phyloP scores from a whole-genome alignment of 1,140 invertebrate genomes.

The Fopius arisanus region DNA sequence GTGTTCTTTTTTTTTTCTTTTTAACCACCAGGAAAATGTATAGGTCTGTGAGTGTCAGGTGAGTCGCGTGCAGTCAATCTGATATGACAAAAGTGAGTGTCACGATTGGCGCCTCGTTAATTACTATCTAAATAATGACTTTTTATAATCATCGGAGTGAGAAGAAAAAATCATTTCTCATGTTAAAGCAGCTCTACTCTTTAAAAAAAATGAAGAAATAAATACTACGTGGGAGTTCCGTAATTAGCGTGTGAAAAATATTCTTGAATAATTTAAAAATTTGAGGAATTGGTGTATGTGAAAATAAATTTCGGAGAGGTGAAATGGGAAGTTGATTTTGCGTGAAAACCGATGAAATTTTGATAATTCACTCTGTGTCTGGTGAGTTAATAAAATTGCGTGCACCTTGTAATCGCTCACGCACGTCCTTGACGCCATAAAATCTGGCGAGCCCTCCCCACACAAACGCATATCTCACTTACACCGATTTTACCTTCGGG shows the following conservation, averaged over 20 bases:
- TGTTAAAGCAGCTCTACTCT: too few relatives aligned
- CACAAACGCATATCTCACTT: constrained; percentile 8
- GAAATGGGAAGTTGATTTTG: too few relatives aligned
- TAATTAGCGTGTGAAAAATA: too few relatives aligned
- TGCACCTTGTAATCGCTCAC: neutral
- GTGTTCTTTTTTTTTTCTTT: neutral
- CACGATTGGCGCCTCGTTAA: neutral
- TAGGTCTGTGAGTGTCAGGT: neutral
- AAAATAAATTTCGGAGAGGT: too few relatives aligned
- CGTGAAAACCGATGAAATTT: neutral
- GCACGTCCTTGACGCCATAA: neutral
- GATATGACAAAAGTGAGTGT: neutral
- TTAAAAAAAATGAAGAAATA: too few relatives aligned
- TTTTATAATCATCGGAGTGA: neutral
- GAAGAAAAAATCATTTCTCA: too few relatives aligned
- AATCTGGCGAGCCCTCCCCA: constrained; percentile 25
- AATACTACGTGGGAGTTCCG: too few relatives aligned
- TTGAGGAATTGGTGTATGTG: too few relatives aligned
- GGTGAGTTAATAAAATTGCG: neutral
- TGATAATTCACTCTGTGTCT: neutral
- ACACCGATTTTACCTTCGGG: neutral
- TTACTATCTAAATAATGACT: neutral
- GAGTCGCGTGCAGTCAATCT: constrained; percentile 8
- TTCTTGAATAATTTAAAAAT: too few relatives aligned
- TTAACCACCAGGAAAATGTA: neutral